Evolutionary conservation across 2,888 invertebrate species (phyloP).

Genomic region (Sacculina carcini): DNA sequence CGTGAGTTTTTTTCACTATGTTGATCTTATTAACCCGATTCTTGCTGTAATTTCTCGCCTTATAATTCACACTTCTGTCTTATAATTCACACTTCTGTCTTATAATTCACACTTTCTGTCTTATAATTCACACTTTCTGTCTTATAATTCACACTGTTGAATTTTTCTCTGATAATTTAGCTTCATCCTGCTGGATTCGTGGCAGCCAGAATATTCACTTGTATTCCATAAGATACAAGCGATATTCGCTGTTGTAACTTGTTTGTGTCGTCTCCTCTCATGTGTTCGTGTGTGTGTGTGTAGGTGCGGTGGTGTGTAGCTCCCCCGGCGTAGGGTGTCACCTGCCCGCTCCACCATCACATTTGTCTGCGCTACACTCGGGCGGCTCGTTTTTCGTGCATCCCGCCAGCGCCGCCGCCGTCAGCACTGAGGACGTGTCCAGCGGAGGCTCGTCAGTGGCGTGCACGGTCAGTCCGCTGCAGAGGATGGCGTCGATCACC

Average conservation of each 20-base stretch:
- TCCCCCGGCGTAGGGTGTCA: not conserved
- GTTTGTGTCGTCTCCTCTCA: no score
- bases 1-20: not conserved
- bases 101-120: no score
- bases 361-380: slow-evolving; percentile 5
- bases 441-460: not conserved
- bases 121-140: no score
- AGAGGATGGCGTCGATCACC: slow-evolving; percentile 92
- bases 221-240: no score
- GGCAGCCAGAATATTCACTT: no score
- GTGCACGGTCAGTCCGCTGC: slow-evolving; percentile 46
- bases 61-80: no score
- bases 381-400: slow-evolving; percentile 5
- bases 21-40: not conserved
- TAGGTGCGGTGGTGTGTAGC: not conserved
- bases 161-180: not conserved
- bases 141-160: not conserved
- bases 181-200: no score
- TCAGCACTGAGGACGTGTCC: slow-evolving; percentile 13
- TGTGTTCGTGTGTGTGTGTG: not conserved
- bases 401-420: slow-evolving; percentile 12
- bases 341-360: not conserved
- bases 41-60: not conserved
- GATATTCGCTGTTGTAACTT: no score
- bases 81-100: no score